These are phyloP conservation scores for Hippocampus mohnikei DNA, from an alignment of 2,113 vertebrate species.

Conservation along the genomic window DNA sequence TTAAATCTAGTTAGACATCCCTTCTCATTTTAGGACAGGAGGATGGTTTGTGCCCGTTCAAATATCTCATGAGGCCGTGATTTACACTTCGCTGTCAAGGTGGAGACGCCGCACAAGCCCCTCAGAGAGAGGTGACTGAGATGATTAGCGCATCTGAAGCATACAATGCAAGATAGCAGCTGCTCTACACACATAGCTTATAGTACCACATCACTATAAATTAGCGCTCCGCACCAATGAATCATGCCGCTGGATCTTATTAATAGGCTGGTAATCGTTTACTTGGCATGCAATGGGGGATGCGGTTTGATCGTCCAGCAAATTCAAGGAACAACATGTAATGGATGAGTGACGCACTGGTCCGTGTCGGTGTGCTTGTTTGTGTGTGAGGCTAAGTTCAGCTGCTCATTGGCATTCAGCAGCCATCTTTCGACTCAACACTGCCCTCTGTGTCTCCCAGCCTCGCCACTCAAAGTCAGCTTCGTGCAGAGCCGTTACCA, in stretches of 20 bases:
- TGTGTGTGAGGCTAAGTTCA: conserved; percentile 32
- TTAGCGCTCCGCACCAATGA: conserved; percentile 40
- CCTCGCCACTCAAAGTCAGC: conserved; percentile 42
- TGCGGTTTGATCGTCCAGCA: conserved; percentile 16
- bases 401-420: conserved; percentile 65
- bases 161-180: conserved; percentile 20
- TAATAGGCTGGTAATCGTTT: conserved; percentile 12
- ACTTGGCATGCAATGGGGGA: conserved; percentile 5
- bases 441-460: conserved; percentile 67
- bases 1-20: conserved; percentile 71
- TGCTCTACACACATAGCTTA: conserved; percentile 44
- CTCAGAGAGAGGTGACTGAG: not conserved
- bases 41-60: conserved; percentile 12
- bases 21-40: conserved; percentile 50
- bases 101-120: not conserved
- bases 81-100: conserved; percentile 8
- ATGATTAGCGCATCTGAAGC: conserved; percentile 9
- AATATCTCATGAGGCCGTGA: conserved; percentile 39
- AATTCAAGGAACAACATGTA: conserved; percentile 10
- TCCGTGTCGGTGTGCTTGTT: conserved; percentile 19
- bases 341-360: conserved; percentile 13
- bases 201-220: conserved; percentile 31
- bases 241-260: conserved; percentile 27
- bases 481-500: conserved; percentile 56
- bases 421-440: conserved; percentile 60